A percentile compares a stretch with the other conserved stretches of the same genome.
These are phyloP conservation scores for Arenaria interpres DNA, from an alignment of 2,113 vertebrate genomes.

Conservation along the genomic window DNA sequence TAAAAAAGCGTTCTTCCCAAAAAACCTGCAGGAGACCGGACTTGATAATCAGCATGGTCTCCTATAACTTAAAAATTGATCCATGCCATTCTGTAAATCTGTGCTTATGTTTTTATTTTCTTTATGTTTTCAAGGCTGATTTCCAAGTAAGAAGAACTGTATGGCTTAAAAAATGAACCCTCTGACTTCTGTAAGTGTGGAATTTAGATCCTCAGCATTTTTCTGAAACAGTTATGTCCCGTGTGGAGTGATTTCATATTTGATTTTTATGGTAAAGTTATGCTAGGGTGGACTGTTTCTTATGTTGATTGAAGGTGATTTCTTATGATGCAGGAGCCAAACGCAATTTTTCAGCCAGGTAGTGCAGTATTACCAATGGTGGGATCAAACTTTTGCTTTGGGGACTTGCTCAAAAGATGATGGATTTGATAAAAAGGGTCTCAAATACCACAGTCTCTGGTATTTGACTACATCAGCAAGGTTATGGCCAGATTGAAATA, in stretches of 20 bases:
- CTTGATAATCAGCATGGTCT: neutral
- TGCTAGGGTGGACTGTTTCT: neutral
- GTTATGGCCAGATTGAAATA: neutral
- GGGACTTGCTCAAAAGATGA: neutral
- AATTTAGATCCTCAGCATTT: neutral
- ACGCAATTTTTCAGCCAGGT: neutral
- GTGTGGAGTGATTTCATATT: neutral
- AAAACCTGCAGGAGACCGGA: neutral
- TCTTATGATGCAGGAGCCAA: neutral
- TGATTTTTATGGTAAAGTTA: neutral
- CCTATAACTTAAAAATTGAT: neutral
- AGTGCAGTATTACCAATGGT: neutral
- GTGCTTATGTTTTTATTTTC: neutral
- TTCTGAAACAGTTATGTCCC: neutral
- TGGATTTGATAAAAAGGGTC: neutral
- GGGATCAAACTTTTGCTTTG: neutral
- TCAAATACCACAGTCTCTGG: neutral
- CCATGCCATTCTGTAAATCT: neutral
- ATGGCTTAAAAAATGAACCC: neutral
- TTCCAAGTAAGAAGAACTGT: neutral
- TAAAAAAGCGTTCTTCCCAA: neutral
- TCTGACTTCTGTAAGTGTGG: neutral
- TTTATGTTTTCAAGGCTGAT: neutral
- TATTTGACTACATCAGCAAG: neutral
- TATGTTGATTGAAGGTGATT: neutral